These are phyloP conservation scores for Lepidurus apus DNA, from an alignment of 1,140 invertebrate species.

Conservation along the genomic window DNA sequence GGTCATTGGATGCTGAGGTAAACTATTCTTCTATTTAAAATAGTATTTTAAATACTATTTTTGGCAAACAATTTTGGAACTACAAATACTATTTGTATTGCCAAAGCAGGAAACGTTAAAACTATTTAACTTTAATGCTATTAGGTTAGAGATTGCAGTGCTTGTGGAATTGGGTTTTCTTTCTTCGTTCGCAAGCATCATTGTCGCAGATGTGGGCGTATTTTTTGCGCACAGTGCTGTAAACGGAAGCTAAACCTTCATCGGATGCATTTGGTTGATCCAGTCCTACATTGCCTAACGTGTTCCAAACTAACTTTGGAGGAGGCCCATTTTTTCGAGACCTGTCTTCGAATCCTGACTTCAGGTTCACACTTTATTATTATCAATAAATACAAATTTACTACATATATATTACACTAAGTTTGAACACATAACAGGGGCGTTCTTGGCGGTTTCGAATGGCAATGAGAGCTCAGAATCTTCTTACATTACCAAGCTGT, in stretches of 20 bases:
- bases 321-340: background rate
- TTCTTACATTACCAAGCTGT: background rate
- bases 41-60: no score
- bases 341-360: background rate
- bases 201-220: background rate
- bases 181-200: conserved; percentile 1
- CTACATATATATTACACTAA: background rate
- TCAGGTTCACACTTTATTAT: background rate
- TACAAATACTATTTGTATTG: no score
- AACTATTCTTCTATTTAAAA: background rate
- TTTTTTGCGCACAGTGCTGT: conserved; percentile 2
- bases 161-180: background rate
- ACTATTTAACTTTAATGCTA: background rate
- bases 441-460: background rate
- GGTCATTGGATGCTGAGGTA: background rate
- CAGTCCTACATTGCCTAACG: background rate
- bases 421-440: background rate
- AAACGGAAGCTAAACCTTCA: background rate
- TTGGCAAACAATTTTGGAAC: no score
- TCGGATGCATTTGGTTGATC: conserved; percentile 7
- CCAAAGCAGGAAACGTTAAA: no score
- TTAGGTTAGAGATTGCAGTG: background rate
- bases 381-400: background rate
- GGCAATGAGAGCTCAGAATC: background rate
- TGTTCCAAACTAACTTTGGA: background rate